phyloP scores from a whole-genome alignment of 2,888 invertebrate genomes.

The Parnassius glacialis region DNA sequence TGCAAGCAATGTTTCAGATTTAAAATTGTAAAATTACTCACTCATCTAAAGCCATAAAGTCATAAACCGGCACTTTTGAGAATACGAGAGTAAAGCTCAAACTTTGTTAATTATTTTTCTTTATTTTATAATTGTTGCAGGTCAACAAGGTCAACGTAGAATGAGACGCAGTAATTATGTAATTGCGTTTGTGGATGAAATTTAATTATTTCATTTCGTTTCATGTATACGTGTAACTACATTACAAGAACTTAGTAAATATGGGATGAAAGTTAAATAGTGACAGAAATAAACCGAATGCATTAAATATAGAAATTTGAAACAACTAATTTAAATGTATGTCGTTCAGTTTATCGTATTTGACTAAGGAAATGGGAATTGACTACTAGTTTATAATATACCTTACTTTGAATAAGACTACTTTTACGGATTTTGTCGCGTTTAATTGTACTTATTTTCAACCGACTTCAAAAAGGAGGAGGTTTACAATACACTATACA shows the following conservation, averaged over 20 bases:
- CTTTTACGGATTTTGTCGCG: too few relatives aligned
- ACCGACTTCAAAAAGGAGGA: too few relatives aligned
- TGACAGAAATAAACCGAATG: too few relatives aligned
- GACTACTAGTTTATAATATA: too few relatives aligned
- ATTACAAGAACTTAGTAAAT: conserved; percentile 3
- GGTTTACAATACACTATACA: too few relatives aligned
- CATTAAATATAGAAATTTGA: neutral
- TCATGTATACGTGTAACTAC: neutral
- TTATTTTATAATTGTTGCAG: neutral
- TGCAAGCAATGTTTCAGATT: too few relatives aligned
- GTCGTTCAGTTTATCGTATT: too few relatives aligned
- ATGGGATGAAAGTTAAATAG: neutral
- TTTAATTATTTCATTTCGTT: neutral
- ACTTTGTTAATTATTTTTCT: neutral
- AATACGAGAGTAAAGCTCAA: neutral
- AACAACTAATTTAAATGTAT: too few relatives aligned
- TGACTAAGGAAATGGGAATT: too few relatives aligned
- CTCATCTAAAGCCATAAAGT: neutral
- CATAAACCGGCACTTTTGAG: neutral
- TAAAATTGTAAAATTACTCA: too few relatives aligned
- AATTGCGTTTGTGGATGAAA: neutral
- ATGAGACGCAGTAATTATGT: neutral
- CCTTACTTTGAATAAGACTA: too few relatives aligned
- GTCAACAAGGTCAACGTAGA: neutral
- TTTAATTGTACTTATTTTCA: too few relatives aligned